These are phyloP conservation scores for Apocrypta bakeri DNA, from an alignment of 1,140 invertebrate species.

Conservation along the genomic window DNA sequence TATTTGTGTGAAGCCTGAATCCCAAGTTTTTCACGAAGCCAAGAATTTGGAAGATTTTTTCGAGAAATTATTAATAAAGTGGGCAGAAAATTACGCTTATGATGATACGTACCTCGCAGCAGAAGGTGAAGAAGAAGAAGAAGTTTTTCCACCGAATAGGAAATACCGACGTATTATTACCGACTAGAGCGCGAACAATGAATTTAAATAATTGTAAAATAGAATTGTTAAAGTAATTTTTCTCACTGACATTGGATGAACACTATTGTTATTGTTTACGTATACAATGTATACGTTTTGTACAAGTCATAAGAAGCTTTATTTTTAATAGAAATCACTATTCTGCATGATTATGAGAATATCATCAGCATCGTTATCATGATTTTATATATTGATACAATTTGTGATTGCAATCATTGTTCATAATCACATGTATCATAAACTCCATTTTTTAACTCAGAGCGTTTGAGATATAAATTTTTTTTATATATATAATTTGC, in stretches of 20 bases:
- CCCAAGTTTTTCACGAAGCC: slow-evolving; percentile 89
- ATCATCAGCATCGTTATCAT: slow-evolving; percentile 20
- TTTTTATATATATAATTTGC: slow-evolving; percentile 27
- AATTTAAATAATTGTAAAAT: slow-evolving; percentile 34
- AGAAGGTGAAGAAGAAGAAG: slow-evolving; percentile 70
- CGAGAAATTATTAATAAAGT: slow-evolving; percentile 86
- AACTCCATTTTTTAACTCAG: slow-evolving; percentile 25
- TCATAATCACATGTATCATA: too few species aligned
- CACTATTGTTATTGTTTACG: slow-evolving; percentile 45
- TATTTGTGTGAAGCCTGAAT: slow-evolving; percentile 79
- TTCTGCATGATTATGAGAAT: background rate
- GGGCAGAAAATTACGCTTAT: slow-evolving; percentile 84
- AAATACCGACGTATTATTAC: slow-evolving; percentile 76
- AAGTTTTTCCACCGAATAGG: slow-evolving; percentile 75
- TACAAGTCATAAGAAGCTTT: slow-evolving; percentile 16
- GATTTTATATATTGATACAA: slow-evolving; percentile 26
- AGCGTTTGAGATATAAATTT: background rate
- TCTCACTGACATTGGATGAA: slow-evolving; percentile 33
- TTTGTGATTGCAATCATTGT: background rate
- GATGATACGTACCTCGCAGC: slow-evolving; percentile 72
- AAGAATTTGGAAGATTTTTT: slow-evolving; percentile 90
- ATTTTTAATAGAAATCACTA: slow-evolving; percentile 29
- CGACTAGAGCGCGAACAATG: slow-evolving; percentile 66
- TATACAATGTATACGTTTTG: slow-evolving; percentile 46
- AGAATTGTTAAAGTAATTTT: slow-evolving; percentile 47